These are phyloP conservation scores for Callyntrura guangdongensis DNA, from an alignment of 2,888 invertebrate species.

Conservation along the genomic window DNA sequence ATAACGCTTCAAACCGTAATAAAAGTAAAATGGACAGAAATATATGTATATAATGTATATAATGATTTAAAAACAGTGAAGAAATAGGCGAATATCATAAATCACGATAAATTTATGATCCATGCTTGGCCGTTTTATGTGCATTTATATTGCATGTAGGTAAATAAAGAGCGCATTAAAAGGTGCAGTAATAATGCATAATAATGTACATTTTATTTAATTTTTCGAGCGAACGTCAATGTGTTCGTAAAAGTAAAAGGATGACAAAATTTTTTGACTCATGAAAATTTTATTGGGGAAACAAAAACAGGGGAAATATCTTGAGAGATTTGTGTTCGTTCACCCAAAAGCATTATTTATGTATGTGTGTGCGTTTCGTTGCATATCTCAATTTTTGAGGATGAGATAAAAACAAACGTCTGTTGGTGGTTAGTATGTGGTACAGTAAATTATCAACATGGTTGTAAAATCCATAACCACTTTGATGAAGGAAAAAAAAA, in stretches of 20 bases:
- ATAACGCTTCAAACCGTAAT: background rate
- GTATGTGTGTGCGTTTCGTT: background rate
- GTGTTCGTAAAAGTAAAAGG: conserved; percentile 61
- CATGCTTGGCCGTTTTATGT: conserved; percentile 12
- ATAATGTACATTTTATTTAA: conserved; percentile 9
- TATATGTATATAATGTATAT: background rate
- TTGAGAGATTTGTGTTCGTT: background rate
- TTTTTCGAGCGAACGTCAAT: conserved; percentile 5
- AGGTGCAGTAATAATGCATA: conserved; percentile 35
- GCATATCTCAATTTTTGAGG: conserved; percentile 27
- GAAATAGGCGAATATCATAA: conserved; percentile 16
- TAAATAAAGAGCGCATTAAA: conserved; percentile 22
- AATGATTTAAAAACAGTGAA: background rate
- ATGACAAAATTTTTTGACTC: conserved; percentile 56
- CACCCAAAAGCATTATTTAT: conserved; percentile 15
- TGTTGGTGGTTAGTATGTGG: conserved; percentile 38
- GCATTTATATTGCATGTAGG: conserved; percentile 18
- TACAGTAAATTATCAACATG: conserved; percentile 49
- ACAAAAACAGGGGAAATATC: background rate
- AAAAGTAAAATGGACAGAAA: background rate
- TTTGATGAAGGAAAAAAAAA: background rate
- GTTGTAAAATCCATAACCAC: conserved; percentile 35
- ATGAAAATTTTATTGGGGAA: conserved; percentile 40
- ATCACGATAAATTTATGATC: conserved; percentile 41
- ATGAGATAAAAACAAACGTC: background rate